These are phyloP conservation scores for Micropterix aruncella DNA, from an alignment of 2,888 invertebrate genomes.

Conservation along the genomic window DNA sequence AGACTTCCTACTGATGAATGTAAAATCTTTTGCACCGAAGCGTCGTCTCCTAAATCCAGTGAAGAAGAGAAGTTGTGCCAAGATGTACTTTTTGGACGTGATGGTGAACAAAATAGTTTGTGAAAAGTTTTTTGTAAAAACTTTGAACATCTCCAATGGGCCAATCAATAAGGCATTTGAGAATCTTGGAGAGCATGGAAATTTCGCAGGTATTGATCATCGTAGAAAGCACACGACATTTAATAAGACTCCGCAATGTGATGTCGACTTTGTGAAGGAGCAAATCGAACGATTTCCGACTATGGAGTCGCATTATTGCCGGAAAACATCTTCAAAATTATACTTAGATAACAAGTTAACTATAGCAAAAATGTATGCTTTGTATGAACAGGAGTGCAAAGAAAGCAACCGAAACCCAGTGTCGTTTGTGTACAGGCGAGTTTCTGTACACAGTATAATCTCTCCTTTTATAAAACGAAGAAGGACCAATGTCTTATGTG, in stretches of 20 bases:
- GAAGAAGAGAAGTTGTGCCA: constrained; percentile 1
- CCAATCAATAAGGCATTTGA: no score
- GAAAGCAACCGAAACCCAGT: constrained; percentile 8
- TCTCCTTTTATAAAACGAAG: no score
- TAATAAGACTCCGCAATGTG: constrained; percentile 12
- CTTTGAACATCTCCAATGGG: no score
- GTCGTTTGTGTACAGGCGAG: constrained; percentile 10
- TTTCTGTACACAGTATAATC: constrained; percentile 11
- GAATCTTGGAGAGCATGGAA: no score
- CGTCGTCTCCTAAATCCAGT: not conserved
- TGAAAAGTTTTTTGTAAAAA: no score
- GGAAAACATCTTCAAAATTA: no score
- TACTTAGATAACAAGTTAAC: no score
- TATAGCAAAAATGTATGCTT: constrained; percentile 12
- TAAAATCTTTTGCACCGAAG: no score
- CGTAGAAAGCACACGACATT: constrained; percentile 10
- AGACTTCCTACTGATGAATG: no score
- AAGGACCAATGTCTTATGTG: no score
- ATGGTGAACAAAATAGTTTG: constrained; percentile 5
- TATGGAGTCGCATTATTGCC: constrained; percentile 13
- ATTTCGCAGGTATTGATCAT: constrained; percentile 11
- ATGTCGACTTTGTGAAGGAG: constrained; percentile 10
- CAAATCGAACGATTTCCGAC: constrained; percentile 13
- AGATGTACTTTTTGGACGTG: constrained; percentile 6
- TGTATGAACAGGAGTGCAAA: constrained; percentile 10